Evolutionary conservation across 2,888 invertebrate species (phyloP).

Genomic region (Drosophila aldrichi): DNA sequence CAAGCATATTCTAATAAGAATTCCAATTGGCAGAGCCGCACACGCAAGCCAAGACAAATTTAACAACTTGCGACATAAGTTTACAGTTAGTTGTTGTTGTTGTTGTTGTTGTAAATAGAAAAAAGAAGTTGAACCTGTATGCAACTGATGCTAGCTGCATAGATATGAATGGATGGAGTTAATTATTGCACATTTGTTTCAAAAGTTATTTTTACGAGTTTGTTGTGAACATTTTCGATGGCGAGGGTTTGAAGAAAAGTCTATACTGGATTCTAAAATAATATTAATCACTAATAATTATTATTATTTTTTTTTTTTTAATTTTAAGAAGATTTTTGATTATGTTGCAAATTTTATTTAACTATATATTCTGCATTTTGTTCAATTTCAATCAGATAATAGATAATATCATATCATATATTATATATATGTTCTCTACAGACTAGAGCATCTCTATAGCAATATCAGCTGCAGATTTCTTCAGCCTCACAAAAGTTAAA

Average conservation of each 20-base stretch:
- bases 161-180: conserved; percentile 28
- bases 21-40: conserved; percentile 15
- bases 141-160: conserved; percentile 28
- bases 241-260: neutral
- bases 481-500: neutral
- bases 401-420: too few species aligned
- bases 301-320: too few species aligned
- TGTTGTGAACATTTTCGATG: neutral
- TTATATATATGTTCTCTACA: too few species aligned
- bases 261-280: neutral
- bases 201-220: conserved; percentile 6
- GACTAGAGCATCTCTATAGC: neutral
- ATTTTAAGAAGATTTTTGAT: too few species aligned
- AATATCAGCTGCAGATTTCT: neutral
- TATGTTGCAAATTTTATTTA: too few species aligned
- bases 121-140: conserved; percentile 43
- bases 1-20: conserved; percentile 6
- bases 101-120: conserved; percentile 19
- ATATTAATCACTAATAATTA: too few species aligned
- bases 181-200: conserved; percentile 25
- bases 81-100: conserved; percentile 56
- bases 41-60: conserved; percentile 58
- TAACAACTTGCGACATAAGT: conserved; percentile 63
- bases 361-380: too few species aligned
- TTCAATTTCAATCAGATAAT: too few species aligned